These are phyloP conservation scores for Arenaria interpres DNA, from an alignment of 2,113 vertebrate genomes.

Conservation along the genomic window DNA sequence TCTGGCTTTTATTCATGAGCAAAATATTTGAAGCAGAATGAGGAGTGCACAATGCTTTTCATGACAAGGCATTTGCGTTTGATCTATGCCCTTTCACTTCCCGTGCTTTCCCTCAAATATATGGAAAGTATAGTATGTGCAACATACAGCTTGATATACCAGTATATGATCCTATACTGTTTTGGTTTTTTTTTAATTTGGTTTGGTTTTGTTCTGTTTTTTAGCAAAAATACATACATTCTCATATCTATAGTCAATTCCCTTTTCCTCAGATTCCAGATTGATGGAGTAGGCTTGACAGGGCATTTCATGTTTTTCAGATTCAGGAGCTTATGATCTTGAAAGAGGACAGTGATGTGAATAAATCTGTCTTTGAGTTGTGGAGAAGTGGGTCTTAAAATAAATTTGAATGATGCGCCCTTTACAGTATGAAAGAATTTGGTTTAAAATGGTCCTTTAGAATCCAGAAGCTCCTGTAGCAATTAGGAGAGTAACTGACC, in stretches of 20 bases:
- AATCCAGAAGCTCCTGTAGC: neutral
- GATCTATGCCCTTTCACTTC: neutral
- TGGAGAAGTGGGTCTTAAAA: neutral
- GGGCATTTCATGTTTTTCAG: neutral
- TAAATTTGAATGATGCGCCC: neutral
- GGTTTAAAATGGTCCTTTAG: neutral
- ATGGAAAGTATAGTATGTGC: neutral
- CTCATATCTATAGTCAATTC: neutral
- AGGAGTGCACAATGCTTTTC: neutral
- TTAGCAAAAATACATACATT: neutral
- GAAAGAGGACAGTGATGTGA: neutral
- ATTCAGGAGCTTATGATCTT: neutral
- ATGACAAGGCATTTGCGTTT: neutral
- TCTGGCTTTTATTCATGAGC: neutral
- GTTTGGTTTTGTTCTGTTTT: neutral
- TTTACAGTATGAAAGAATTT: neutral
- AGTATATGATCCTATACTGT: neutral
- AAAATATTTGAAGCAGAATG: neutral
- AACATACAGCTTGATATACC: neutral
- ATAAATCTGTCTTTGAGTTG: neutral
- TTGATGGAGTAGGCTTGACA: neutral
- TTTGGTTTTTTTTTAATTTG: neutral
- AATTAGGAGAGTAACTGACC: neutral
- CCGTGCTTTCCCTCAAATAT: neutral
- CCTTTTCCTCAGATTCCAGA: neutral